phyloP scores from a whole-genome alignment of 2,113 vertebrate species.

The Psettodes erumei region DNA sequence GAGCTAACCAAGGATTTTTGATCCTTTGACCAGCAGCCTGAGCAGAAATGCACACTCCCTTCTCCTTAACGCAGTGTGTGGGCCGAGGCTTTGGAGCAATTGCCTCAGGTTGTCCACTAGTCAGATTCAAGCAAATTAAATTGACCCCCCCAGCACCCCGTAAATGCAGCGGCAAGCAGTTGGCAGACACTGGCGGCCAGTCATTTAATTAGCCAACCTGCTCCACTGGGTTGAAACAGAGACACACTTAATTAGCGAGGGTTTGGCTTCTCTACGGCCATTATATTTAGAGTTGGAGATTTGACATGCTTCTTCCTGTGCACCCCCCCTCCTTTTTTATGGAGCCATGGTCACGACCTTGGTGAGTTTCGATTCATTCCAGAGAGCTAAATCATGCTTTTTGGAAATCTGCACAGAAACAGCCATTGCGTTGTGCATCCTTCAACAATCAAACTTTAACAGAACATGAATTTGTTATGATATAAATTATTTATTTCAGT shows the following conservation, averaged over 20 bases:
- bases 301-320: constrained; percentile 16
- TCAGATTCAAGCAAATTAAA: constrained; percentile 70
- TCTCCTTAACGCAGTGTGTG: constrained; percentile 41
- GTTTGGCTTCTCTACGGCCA: constrained; percentile 50
- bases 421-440: not conserved
- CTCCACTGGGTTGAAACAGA: constrained; percentile 55
- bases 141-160: constrained; percentile 58
- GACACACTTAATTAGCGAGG: constrained; percentile 56
- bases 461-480: too few species aligned
- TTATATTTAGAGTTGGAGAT: constrained; percentile 36
- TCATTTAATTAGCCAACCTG: constrained; percentile 71
- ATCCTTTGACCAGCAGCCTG: constrained; percentile 11
- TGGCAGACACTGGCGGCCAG: constrained; percentile 55
- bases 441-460: not conserved
- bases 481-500: too few species aligned
- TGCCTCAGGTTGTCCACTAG: constrained; percentile 61
- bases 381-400: not conserved
- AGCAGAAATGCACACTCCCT: not conserved
- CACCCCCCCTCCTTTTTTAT: not conserved
- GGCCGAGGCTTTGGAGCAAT: constrained; percentile 34
- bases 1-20: not conserved
- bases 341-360: not conserved
- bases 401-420: not conserved
- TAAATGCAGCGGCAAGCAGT: constrained; percentile 60
- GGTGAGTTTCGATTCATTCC: not conserved